These are phyloP conservation scores for Patella pellucida DNA, from an alignment of 2,888 invertebrate species.

Conservation along the genomic window DNA sequence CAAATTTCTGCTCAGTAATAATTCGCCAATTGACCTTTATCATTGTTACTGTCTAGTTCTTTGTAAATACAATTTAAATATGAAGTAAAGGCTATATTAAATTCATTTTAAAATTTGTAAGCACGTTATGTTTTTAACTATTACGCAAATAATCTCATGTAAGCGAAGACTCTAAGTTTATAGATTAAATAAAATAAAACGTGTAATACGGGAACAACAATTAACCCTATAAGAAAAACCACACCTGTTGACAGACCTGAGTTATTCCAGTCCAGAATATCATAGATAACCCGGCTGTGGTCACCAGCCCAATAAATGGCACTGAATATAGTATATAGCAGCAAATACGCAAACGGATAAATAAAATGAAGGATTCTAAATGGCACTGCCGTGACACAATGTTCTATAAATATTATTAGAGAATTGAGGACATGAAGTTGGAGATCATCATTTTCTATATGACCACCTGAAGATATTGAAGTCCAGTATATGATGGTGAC, in stretches of 20 bases:
- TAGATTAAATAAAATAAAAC: slow-evolving; percentile 49
- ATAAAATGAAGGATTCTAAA: slow-evolving; percentile 56
- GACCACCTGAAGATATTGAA: slow-evolving; percentile 39
- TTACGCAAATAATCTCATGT: slow-evolving; percentile 6
- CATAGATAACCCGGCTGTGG: slow-evolving; percentile 58
- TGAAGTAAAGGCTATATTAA: not conserved
- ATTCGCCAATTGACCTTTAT: too few species aligned
- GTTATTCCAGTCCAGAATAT: slow-evolving; percentile 62
- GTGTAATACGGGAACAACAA: slow-evolving; percentile 53
- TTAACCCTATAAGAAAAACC: slow-evolving; percentile 43
- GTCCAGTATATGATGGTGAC: slow-evolving; percentile 62
- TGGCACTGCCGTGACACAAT: slow-evolving; percentile 54
- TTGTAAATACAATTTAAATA: too few species aligned
- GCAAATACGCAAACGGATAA: slow-evolving; percentile 52
- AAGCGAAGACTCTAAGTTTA: slow-evolving; percentile 42
- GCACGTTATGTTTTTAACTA: too few species aligned
- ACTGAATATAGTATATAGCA: slow-evolving; percentile 58
- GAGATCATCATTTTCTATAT: slow-evolving; percentile 37
- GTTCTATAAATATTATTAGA: slow-evolving; percentile 57
- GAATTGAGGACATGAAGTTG: slow-evolving; percentile 62
- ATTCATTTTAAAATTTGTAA: not conserved
- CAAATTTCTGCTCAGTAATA: too few species aligned
- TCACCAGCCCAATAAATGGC: slow-evolving; percentile 59
- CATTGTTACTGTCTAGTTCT: too few species aligned
- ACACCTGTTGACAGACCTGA: slow-evolving; percentile 49